These are phyloP conservation scores for Carettochelys insculpta DNA, from an alignment of 2,113 vertebrate genomes.

Conservation along the genomic window DNA sequence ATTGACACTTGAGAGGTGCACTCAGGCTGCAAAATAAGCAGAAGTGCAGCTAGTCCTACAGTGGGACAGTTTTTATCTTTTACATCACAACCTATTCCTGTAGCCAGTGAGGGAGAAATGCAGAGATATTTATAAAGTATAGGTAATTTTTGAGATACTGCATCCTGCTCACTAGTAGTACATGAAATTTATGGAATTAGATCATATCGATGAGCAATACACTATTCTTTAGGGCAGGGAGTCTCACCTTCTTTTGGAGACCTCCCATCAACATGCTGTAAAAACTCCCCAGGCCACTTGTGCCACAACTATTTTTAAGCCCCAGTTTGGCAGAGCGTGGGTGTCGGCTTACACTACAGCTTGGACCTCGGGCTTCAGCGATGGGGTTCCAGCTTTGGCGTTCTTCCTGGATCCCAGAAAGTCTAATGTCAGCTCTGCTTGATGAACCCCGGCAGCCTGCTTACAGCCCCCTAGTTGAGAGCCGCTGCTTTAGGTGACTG, in stretches of 20 bases:
- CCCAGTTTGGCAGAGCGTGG: too few relatives aligned
- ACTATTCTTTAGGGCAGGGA: not conserved
- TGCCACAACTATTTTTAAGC: not conserved
- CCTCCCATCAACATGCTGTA: not conserved
- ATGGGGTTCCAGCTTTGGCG: not conserved
- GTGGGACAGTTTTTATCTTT: not conserved
- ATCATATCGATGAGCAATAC: not conserved
- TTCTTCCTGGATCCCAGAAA: not conserved
- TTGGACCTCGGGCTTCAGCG: not conserved
- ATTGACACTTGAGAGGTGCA: not conserved
- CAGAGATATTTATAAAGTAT: not conserved
- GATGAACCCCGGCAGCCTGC: not conserved
- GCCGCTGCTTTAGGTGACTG: not conserved
- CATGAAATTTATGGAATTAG: not conserved
- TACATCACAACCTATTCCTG: not conserved
- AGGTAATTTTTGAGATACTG: not conserved
- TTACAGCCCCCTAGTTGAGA: not conserved
- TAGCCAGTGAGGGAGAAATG: not conserved
- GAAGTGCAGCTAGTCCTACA: not conserved
- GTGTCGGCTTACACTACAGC: not conserved
- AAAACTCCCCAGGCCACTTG: not conserved
- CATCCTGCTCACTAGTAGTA: not conserved
- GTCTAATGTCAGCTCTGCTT: not conserved
- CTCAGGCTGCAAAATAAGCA: not conserved
- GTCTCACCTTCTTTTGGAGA: not conserved